A percentile compares a stretch with the other conserved stretches of the same genome.
Conservation (phyloP, 1,140 invertebrate genomes). For the Aphelinus atriplicis region DNA sequence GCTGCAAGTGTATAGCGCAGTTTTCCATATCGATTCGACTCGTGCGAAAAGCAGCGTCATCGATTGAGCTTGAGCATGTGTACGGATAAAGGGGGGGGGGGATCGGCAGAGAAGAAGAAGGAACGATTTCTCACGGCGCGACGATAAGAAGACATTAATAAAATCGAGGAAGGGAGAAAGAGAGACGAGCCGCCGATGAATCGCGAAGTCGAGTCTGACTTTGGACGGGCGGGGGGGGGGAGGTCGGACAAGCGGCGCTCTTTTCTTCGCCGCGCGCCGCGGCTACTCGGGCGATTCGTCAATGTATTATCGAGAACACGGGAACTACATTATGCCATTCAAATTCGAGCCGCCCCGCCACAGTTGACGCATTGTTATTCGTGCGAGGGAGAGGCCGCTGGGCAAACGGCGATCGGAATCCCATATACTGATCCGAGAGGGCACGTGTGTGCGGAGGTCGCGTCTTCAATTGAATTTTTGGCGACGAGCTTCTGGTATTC, state of each 20-base stretch:
- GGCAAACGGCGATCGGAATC: too few relatives aligned
- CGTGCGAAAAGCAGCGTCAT: too few relatives aligned
- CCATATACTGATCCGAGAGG: too few relatives aligned
- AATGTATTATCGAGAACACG: conserved; percentile 49
- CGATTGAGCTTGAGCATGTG: too few relatives aligned
- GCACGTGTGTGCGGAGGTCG: too few relatives aligned
- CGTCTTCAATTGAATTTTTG: too few relatives aligned
- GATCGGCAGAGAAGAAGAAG: neutral
- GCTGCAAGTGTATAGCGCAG: neutral
- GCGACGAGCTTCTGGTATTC: too few relatives aligned
- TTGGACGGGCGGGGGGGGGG: too few relatives aligned
- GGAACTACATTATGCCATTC: conserved; percentile 62
- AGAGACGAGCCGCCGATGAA: neutral
- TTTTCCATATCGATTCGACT: conserved; percentile 15
- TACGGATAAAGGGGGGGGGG: too few relatives aligned
- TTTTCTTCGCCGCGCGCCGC: too few relatives aligned
- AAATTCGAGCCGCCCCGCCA: conserved; percentile 55
- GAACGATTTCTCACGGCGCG: conserved; percentile 9
- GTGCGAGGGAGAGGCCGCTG: conserved; percentile 47
- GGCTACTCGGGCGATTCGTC: conserved; percentile 7
- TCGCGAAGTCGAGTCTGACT: neutral
- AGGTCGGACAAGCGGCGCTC: too few relatives aligned
- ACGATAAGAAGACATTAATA: neutral
- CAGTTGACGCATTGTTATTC: conserved; percentile 65
- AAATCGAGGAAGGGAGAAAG: neutral